These are phyloP conservation scores for Hylaeus volcanicus DNA, from an alignment of 1,140 invertebrate genomes.

Conservation along the genomic window DNA sequence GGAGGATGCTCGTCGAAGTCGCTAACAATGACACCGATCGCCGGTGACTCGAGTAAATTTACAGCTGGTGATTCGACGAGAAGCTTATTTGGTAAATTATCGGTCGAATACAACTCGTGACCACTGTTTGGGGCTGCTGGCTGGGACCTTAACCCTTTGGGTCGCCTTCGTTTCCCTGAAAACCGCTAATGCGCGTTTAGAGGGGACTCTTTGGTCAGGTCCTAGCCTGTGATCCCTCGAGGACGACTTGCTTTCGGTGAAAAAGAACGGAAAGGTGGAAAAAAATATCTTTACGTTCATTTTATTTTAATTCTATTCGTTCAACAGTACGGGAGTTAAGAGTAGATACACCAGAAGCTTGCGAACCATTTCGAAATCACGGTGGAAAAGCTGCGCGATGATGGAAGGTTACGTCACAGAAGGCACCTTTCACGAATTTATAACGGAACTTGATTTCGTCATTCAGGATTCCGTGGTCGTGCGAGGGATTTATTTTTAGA, in stretches of 20 bases:
- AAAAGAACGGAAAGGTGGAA: too few relatives aligned
- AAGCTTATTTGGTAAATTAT: conserved; percentile 18
- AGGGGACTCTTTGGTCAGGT: too few relatives aligned
- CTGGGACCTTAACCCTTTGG: not conserved
- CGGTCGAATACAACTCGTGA: not conserved
- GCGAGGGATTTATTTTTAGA: conserved; percentile 56
- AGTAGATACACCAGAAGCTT: not conserved
- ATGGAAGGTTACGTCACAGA: conserved; percentile 56
- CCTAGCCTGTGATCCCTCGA: not conserved
- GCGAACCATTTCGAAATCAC: not conserved
- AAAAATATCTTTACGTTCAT: too few relatives aligned
- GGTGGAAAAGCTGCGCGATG: not conserved
- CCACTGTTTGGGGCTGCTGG: accelerated
- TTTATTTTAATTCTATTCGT: too few relatives aligned
- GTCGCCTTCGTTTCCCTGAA: not conserved
- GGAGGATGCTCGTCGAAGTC: too few relatives aligned
- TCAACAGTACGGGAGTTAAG: too few relatives aligned
- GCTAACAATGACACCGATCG: not conserved
- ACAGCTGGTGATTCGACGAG: not conserved
- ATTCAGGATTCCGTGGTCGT: conserved; percentile 60
- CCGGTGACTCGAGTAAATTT: not conserved
- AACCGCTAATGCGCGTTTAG: not conserved
- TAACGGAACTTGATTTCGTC: conserved; percentile 65
- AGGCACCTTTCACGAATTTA: conserved; percentile 57
- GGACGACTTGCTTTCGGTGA: too few relatives aligned